Percentiles rank a stretch among this genome's conserved stretches.
Conservation (phyloP, 2,888 invertebrate genomes). For the Xylota sylvarum region DNA sequence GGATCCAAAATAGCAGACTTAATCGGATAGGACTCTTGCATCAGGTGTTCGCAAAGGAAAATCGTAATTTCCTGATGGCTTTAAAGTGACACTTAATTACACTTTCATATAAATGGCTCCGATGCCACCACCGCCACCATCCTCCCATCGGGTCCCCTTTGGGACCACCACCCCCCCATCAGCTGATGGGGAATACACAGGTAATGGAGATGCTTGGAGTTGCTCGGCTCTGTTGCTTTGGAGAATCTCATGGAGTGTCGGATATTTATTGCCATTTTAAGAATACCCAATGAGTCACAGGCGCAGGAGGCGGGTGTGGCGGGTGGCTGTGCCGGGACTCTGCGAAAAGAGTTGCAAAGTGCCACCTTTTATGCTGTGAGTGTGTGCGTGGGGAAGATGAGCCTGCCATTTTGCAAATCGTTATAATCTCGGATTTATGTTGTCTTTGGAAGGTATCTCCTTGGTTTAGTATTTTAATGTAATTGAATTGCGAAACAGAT, state of each 20-base stretch:
- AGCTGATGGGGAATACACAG: constrained; percentile 43
- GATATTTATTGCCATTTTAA: constrained; percentile 68
- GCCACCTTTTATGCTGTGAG: background rate
- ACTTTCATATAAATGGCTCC: constrained; percentile 78
- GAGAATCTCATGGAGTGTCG: constrained; percentile 47
- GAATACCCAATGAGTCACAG: constrained; percentile 37
- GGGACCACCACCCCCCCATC: constrained; percentile 25
- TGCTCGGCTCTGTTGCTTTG: constrained; percentile 40
- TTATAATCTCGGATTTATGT: constrained; percentile 64
- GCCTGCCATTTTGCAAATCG: constrained; percentile 52
- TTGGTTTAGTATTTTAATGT: constrained; percentile 47
- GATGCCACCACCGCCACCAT: constrained; percentile 2
- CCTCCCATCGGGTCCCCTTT: background rate
- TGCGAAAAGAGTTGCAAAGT: constrained; percentile 43
- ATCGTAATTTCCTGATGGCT: constrained; percentile 79
- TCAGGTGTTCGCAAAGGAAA: constrained; percentile 78
- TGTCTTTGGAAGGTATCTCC: constrained; percentile 28
- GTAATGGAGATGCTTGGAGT: constrained; percentile 55
- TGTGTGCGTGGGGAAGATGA: constrained; percentile 22
- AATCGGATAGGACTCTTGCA: constrained; percentile 76
- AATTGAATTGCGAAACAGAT: constrained; percentile 61
- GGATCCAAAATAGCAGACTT: constrained; percentile 73
- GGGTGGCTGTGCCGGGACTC: background rate
- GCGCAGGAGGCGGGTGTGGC: background rate
- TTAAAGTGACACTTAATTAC: constrained; percentile 79